phyloP scores from a whole-genome alignment of 1,140 invertebrate species.

The Panagrolaimus sp. region DNA sequence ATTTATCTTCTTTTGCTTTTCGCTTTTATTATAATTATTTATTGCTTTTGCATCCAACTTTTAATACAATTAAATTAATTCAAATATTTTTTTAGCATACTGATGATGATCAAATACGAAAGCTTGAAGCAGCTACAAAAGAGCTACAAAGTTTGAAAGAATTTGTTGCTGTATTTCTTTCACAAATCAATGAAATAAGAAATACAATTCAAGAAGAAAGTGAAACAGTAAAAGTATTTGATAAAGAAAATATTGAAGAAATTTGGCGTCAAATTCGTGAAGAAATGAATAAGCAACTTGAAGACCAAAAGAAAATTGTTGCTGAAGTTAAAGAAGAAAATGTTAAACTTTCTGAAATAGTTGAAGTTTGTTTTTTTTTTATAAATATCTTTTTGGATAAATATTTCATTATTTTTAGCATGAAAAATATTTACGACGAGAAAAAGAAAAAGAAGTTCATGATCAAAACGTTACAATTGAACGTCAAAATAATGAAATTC shows the following conservation, averaged over 20 bases:
- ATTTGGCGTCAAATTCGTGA: neutral
- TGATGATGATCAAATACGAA: too few relatives aligned
- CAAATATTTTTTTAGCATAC: too few relatives aligned
- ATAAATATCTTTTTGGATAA: neutral
- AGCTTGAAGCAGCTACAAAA: too few relatives aligned
- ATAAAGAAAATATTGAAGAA: conserved; percentile 2
- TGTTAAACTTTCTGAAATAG: conserved; percentile 9
- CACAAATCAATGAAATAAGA: too few relatives aligned
- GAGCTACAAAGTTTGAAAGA: too few relatives aligned
- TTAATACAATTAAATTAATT: too few relatives aligned
- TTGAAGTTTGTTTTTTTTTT: conserved; percentile 7
- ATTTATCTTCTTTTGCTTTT: neutral
- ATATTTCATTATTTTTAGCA: conserved; percentile 19
- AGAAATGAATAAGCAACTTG: neutral
- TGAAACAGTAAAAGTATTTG: neutral
- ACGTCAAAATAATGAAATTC: conserved; percentile 29
- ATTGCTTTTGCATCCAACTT: too few relatives aligned
- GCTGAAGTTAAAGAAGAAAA: conserved; percentile 15
- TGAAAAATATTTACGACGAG: conserved; percentile 29
- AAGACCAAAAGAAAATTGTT: neutral
- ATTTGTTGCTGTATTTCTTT: too few relatives aligned
- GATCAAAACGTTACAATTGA: conserved; percentile 10
- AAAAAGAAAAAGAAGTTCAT: conserved; percentile 28
- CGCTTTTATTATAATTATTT: too few relatives aligned
- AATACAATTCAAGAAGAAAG: too few relatives aligned